A percentile compares a stretch with the other conserved stretches of the same genome.
Evolutionary conservation across 2,888 invertebrate genomes (phyloP).

Genomic region (Hydriomena furcata): DNA sequence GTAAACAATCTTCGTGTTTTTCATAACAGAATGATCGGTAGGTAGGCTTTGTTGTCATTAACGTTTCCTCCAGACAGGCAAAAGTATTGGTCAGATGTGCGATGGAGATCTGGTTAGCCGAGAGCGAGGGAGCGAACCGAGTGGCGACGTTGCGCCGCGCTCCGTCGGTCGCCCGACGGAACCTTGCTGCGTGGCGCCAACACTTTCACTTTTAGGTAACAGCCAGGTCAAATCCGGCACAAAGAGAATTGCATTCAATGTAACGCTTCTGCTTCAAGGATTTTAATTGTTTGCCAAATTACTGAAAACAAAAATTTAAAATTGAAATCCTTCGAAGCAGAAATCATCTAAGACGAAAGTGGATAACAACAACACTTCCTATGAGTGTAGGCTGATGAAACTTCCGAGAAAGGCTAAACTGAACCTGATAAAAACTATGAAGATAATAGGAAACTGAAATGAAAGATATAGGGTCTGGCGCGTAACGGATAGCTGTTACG

Average conservation of each 20-base stretch:
- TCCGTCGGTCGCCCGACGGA: constrained; percentile 25
- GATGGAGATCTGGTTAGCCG: constrained; percentile 27
- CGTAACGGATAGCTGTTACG: constrained; percentile 27
- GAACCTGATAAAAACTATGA: constrained; percentile 12
- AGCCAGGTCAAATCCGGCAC: constrained; percentile 32
- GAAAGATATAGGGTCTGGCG: constrained; percentile 33
- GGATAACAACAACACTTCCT: constrained; percentile 16
- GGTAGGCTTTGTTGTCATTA: constrained; percentile 26
- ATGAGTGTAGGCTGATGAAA: constrained; percentile 48
- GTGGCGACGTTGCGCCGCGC: constrained; percentile 13
- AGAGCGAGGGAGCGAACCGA: constrained; percentile 21
- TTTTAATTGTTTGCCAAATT: too few species aligned
- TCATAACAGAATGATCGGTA: constrained; percentile 15
- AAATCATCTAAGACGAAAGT: constrained; percentile 21
- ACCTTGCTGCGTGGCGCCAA: constrained; percentile 27
- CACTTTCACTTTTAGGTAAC: constrained; percentile 50
- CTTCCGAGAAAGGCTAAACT: constrained; percentile 39
- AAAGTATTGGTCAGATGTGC: constrained; percentile 13
- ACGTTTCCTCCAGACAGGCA: constrained; percentile 30
- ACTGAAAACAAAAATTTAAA: too few species aligned
- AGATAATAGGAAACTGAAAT: constrained; percentile 28
- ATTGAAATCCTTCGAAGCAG: constrained; percentile 21
- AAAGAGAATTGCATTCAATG: constrained; percentile 18
- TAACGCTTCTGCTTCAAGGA: too few species aligned
- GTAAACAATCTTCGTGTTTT: constrained; percentile 11